These are phyloP conservation scores for Halyomorpha halys DNA, from an alignment of 1,140 invertebrate genomes.

Conservation along the genomic window DNA sequence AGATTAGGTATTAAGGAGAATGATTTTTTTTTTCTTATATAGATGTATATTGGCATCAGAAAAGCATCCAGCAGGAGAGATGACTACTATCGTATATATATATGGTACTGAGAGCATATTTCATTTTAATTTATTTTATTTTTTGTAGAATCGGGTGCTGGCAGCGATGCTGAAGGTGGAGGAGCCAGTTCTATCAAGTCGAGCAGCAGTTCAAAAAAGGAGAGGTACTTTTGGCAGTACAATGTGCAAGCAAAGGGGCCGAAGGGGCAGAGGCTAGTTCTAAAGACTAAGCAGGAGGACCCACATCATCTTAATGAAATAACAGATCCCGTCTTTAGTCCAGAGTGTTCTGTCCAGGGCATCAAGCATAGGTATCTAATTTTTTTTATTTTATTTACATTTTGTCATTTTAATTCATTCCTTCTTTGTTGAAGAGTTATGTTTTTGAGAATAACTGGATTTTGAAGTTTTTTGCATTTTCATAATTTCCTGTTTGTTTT, in stretches of 20 bases:
- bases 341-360: conserved; percentile 74
- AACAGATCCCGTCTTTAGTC: conserved; percentile 87
- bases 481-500: no score
- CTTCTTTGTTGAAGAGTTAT: no score
- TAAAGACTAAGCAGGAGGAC: conserved; percentile 74
- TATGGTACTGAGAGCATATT: no score
- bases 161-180: conserved; percentile 51
- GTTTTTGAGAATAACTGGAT: no score
- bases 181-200: conserved; percentile 34
- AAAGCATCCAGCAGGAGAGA: no score
- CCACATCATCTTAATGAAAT: conserved; percentile 84
- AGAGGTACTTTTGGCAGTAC: conserved; percentile 95
- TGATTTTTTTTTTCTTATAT: no score
- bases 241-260: conserved; percentile 97
- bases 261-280: conserved; percentile 76
- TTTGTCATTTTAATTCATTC: no score
- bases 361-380: conserved; percentile 68
- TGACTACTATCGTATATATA: no score
- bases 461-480: no score
- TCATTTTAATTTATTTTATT: neutral
- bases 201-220: conserved; percentile 52
- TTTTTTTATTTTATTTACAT: no score
- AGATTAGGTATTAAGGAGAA: conserved; percentile 2
- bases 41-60: no score
- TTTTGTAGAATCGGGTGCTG: neutral